Conservation (phyloP, 1,140 invertebrate genomes). For the Habropoda laboriosa region DNA sequence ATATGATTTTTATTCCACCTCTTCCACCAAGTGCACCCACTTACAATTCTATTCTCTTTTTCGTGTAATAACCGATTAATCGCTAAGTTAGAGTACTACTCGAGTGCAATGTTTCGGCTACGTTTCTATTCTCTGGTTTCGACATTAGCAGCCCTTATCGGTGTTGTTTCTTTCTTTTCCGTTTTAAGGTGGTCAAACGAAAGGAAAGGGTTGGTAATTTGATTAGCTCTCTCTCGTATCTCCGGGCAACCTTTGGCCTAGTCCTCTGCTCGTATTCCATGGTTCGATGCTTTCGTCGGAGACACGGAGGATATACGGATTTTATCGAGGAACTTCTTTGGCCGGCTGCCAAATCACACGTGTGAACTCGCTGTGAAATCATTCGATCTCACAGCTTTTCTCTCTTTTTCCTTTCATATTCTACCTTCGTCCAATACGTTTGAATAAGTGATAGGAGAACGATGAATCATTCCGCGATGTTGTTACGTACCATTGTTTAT, state of each 20-base stretch:
- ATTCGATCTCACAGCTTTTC: slow-evolving; percentile 36
- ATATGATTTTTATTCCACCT: too few species aligned
- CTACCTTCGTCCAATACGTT: not conserved
- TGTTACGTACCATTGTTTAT: too few species aligned
- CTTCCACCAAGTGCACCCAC: too few species aligned
- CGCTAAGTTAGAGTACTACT: not conserved
- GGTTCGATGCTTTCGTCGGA: slow-evolving; percentile 39
- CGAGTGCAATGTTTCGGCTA: not conserved
- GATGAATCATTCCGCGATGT: too few species aligned
- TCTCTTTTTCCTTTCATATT: not conserved
- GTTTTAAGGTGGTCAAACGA: slow-evolving; percentile 26
- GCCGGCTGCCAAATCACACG: slow-evolving; percentile 67
- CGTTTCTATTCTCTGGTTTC: not conserved
- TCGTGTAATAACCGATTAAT: too few species aligned
- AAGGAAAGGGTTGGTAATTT: slow-evolving; percentile 42
- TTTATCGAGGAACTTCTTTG: slow-evolving; percentile 65
- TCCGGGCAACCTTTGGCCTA: slow-evolving; percentile 26
- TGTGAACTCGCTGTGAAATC: slow-evolving; percentile 42
- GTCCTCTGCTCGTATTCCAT: slow-evolving; percentile 20
- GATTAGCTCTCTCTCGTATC: slow-evolving; percentile 50
- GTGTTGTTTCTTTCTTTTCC: slow-evolving; percentile 13
- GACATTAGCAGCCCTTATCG: not conserved
- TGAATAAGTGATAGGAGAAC: slow-evolving; percentile 34
- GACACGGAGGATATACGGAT: slow-evolving; percentile 46
- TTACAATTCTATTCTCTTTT: too few species aligned